Base-by-base conservation (phyloP, 2,888 invertebrate genomes). In the Drosophila trichaetosa region DNA sequence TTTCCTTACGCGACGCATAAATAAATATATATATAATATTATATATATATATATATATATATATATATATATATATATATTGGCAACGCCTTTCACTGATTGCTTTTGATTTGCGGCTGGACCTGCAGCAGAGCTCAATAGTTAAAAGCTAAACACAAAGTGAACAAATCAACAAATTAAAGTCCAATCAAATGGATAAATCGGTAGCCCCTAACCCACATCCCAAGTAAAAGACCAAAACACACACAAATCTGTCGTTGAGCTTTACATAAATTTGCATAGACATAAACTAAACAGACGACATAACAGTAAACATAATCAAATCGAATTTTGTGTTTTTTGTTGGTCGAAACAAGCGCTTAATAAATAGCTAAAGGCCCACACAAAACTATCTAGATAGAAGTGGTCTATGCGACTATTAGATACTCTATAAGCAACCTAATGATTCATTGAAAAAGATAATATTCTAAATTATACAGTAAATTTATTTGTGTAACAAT, bases 251-350 rank as follows among this genome's bases (percentile, higher is more conserved):
- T 73, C 64, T 69, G 70, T 66, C 73, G 79, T 61, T 31, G 70
- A 76, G 68, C 83, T 87, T 88, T 75, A 75, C 81, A 86, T 88
- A 83, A 74, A 87, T 87, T 89, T 83, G 80, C 90, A 87, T 87
- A 87, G 76, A 72, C 74, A 79, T 46, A 46, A 16, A 46, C 57
- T 76, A 77, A 73, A 80, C 27, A n/a, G 82, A 49, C 87, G 56
- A 78, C 73, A 80, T 89, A 85, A 87, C 85, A 84, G 86, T 89
- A 85, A 86, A 79, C 73, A 80, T 70, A 80, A 86, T 89, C 82
- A 89, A 82, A 73, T 73, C 69, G 60, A 57, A 61, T 53, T 63
- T 63, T 75, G 66, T 66, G 57, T 56, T 54, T 69, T 61, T 64
- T 53, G 73, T 60, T 62, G 59, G 49, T 66, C 62, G 71, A 73